These are phyloP conservation scores for Procavia capensis DNA, from an alignment of 2,113 vertebrate genomes.

Conservation along the genomic window DNA sequence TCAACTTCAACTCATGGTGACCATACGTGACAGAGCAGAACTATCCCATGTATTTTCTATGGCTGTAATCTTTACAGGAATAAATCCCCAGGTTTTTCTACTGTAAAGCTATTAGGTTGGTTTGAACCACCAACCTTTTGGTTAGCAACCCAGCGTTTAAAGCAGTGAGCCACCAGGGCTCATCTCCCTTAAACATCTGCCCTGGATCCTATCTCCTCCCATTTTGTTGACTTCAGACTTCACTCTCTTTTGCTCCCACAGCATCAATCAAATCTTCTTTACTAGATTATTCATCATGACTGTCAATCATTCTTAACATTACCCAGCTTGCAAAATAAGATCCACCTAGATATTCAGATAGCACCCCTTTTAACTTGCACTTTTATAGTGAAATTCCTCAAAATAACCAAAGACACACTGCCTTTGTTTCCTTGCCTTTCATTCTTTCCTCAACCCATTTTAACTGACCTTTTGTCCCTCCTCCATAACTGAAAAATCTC, in stretches of 20 bases:
- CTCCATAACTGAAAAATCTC: not conserved
- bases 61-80: no score
- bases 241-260: not conserved
- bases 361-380: not conserved
- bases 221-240: not conserved
- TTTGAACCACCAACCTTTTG: not conserved
- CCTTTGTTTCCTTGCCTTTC: not conserved
- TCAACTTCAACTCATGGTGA: not conserved
- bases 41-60: no score
- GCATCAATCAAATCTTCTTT: not conserved
- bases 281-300: not conserved
- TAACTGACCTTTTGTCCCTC: not conserved
- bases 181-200: accelerated
- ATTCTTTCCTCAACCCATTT: not conserved
- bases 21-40: not conserved
- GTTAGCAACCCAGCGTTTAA: no score
- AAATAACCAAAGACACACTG: not conserved
- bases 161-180: not conserved
- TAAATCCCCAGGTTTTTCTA: not conserved
- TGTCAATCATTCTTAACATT: not conserved
- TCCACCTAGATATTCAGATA: not conserved
- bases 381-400: not conserved
- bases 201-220: not conserved
- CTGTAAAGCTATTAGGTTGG: not conserved
- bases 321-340: not conserved